phyloP scores from a whole-genome alignment of 2,888 invertebrate genomes.

The Onthophagus sagittarius region DNA sequence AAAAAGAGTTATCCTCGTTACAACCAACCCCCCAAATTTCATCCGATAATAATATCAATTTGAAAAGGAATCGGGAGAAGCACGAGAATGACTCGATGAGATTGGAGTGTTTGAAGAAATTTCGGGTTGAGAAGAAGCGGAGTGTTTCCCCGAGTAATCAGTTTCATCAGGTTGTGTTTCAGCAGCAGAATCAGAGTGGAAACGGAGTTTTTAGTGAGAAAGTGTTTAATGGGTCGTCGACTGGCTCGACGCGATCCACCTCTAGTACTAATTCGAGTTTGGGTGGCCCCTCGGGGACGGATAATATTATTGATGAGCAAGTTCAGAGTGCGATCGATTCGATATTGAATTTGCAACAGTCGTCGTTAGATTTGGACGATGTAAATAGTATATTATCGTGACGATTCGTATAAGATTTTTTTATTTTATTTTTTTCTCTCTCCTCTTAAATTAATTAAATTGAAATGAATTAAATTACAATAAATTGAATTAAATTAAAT shows the following conservation, averaged over 20 bases:
- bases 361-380: conserved; percentile 43
- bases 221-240: background rate
- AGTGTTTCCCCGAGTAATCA: background rate
- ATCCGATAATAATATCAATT: conserved; percentile 9
- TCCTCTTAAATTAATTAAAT: no score
- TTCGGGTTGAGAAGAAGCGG: conserved; percentile 44
- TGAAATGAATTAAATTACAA: no score
- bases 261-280: conserved; percentile 1
- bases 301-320: conserved; percentile 68
- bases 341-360: conserved; percentile 66
- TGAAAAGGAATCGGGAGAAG: background rate
- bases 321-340: conserved; percentile 79
- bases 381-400: conserved; percentile 48
- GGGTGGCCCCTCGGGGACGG: conserved; percentile 23
- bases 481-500: no score
- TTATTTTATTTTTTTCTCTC: background rate
- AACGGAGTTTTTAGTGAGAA: conserved; percentile 5
- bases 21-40: conserved; percentile 45
- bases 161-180: conserved; percentile 8
- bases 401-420: conserved; percentile 40
- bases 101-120: conserved; percentile 45
- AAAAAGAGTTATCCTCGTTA: conserved; percentile 59
- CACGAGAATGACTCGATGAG: conserved; percentile 30
- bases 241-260: background rate
- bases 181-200: conserved; percentile 11